Evolutionary conservation across 2,888 invertebrate genomes (phyloP).

Genomic region (Tetragnatha montana): DNA sequence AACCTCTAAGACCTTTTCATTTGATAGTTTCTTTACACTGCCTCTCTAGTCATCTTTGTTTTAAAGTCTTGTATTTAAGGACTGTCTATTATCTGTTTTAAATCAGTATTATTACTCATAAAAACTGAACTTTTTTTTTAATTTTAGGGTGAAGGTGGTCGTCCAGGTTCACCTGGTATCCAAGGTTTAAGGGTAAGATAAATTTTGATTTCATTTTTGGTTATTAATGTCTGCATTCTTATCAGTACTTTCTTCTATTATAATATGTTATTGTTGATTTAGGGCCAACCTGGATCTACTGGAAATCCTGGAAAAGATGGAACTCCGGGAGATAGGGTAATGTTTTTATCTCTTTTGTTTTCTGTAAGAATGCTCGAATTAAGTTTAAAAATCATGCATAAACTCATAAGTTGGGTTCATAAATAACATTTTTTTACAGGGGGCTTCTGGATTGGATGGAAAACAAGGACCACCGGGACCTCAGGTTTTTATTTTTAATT

Average conservation of each 20-base stretch:
- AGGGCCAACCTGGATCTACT: conserved; percentile 73
- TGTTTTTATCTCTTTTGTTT: neutral
- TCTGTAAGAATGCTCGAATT: too few species aligned
- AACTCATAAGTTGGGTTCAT: neutral
- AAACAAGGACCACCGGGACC: conserved; percentile 59
- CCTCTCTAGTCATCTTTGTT: too few species aligned
- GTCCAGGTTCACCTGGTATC: conserved; percentile 82
- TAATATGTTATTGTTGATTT: conserved; percentile 23
- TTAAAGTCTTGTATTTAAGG: too few species aligned
- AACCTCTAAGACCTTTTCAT: too few species aligned
- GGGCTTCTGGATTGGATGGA: conserved; percentile 57
- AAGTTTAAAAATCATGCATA: neutral
- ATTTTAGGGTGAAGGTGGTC: conserved; percentile 77
- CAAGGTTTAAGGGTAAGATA: conserved; percentile 79
- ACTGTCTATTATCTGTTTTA: too few species aligned
- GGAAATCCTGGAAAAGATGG: conserved; percentile 75
- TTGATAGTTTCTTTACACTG: too few species aligned
- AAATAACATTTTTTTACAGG: conserved; percentile 6
- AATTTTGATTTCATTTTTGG: conserved; percentile 10
- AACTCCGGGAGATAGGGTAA: conserved; percentile 76
- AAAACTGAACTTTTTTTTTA: conserved; percentile 8
- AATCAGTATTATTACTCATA: neutral
- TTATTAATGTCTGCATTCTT: neutral
- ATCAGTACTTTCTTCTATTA: neutral
- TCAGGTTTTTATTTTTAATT: conserved; percentile 24